Percentiles rank a stretch among this genome's conserved stretches.
Conservation (phyloP, 64 coral and sea anemone genomes). For the Pocillopora verrucosa region DNA sequence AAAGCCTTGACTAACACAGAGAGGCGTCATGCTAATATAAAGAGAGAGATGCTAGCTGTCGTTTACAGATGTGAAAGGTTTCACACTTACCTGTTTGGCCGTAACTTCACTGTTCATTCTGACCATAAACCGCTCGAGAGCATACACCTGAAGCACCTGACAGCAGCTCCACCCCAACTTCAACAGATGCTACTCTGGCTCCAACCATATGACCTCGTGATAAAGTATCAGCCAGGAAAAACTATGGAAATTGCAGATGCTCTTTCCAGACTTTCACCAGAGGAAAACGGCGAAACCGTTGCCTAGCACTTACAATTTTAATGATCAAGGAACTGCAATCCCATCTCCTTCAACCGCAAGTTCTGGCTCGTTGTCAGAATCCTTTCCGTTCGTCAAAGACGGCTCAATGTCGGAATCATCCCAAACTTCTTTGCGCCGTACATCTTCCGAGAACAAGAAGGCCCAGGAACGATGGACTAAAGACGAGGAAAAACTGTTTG, state of each 20-base stretch:
- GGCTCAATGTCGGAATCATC: too few relatives aligned
- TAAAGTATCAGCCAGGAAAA: constrained; percentile 38
- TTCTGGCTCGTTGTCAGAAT: too few relatives aligned
- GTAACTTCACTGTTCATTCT: constrained; percentile 17
- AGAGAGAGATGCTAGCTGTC: neutral
- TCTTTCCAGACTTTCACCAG: constrained; percentile 25
- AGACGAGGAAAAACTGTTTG: too few relatives aligned
- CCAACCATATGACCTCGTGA: constrained; percentile 20
- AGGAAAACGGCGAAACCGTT: neutral
- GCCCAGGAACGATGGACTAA: too few relatives aligned
- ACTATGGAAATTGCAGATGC: constrained; percentile 47
- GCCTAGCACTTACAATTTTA: too few relatives aligned
- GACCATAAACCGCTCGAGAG: constrained; percentile 58
- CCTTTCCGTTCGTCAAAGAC: too few relatives aligned
- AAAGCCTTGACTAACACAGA: too few relatives aligned
- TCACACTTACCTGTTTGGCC: constrained; percentile 52
- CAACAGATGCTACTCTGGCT: constrained; percentile 36
- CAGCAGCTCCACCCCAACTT: constrained; percentile 20
- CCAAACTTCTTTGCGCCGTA: too few relatives aligned
- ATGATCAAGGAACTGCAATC: too few relatives aligned
- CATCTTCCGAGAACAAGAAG: too few relatives aligned
- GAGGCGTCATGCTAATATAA: neutral
- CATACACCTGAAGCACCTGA: constrained; percentile 22
- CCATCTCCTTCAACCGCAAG: too few relatives aligned
- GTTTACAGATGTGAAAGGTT: constrained; percentile 53